Evolutionary conservation across 2,797 vertebrate genomes (phyloP).

Genomic region (Micropoecilia bifurca): DNA sequence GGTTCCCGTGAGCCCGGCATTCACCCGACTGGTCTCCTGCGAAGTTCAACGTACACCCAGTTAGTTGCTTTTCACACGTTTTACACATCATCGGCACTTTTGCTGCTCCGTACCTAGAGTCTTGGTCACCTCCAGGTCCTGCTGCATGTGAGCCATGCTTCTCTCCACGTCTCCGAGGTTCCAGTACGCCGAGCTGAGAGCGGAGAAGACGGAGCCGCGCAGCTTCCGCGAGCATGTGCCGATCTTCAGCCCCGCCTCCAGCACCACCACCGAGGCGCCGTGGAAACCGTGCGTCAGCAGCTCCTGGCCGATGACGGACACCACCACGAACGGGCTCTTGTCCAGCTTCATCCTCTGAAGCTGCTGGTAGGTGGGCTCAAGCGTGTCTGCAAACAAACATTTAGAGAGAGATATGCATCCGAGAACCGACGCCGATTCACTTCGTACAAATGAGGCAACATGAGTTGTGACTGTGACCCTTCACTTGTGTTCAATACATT

Average conservation of each 20-base stretch:
- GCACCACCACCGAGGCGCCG: slow-evolving; percentile 89
- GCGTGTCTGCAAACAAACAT: slow-evolving; percentile 82
- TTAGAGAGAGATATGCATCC: not conserved
- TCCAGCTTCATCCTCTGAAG: slow-evolving; percentile 99
- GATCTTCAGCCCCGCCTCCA: slow-evolving; percentile 96
- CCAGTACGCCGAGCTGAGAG: slow-evolving; percentile 96
- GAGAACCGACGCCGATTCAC: not conserved
- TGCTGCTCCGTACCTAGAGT: slow-evolving; percentile 68
- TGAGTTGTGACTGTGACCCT: not conserved
- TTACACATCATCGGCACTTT: rapidly evolving
- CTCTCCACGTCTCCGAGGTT: slow-evolving; percentile 92
- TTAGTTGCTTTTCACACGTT: not conserved
- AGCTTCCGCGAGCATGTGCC: slow-evolving; percentile 97
- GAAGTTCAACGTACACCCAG: not conserved
- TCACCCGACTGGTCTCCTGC: slow-evolving; percentile 95
- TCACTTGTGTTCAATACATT: not conserved
- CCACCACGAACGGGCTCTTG: slow-evolving; percentile 98
- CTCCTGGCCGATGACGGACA: slow-evolving; percentile 97
- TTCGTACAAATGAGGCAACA: not conserved
- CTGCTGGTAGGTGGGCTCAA: slow-evolving; percentile 95
- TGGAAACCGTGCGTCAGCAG: slow-evolving; percentile 91
- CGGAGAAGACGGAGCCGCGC: slow-evolving; percentile 94
- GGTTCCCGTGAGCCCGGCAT: slow-evolving; percentile 94
- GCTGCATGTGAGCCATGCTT: slow-evolving; percentile 95
- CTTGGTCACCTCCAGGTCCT: slow-evolving; percentile 97